These are phyloP conservation scores for Pachyramphus minor DNA, from an alignment of 2,113 vertebrate genomes.

Conservation along the genomic window DNA sequence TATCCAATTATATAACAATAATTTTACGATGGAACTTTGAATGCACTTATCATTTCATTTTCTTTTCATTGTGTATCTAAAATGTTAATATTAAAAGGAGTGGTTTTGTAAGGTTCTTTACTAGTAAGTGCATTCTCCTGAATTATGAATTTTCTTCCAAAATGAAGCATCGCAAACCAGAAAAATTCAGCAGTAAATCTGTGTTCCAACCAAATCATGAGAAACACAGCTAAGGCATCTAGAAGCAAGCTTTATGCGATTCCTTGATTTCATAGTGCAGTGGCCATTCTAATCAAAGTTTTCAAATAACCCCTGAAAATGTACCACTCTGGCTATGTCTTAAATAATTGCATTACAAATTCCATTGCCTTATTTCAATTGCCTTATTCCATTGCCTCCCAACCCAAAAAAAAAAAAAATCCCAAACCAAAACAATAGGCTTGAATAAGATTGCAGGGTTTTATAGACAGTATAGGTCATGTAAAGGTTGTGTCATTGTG, in stretches of 20 bases:
- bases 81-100: neutral
- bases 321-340: neutral
- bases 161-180: neutral
- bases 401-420: fast-evolving
- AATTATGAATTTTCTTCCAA: neutral
- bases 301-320: neutral
- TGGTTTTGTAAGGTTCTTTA: neutral
- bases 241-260: neutral
- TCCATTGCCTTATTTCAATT: neutral
- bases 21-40: neutral
- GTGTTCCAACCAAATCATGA: neutral
- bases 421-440: neutral
- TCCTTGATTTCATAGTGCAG: neutral
- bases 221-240: neutral
- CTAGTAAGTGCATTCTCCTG: neutral
- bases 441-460: neutral
- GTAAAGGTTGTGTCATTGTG: neutral
- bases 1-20: neutral
- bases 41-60: neutral
- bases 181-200: neutral
- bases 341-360: neutral
- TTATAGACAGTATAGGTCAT: neutral
- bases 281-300: neutral
- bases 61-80: neutral
- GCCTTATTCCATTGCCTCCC: fast-evolving